phyloP scores from a whole-genome alignment of 2,113 vertebrate species.

The Zootoca vivipara region DNA sequence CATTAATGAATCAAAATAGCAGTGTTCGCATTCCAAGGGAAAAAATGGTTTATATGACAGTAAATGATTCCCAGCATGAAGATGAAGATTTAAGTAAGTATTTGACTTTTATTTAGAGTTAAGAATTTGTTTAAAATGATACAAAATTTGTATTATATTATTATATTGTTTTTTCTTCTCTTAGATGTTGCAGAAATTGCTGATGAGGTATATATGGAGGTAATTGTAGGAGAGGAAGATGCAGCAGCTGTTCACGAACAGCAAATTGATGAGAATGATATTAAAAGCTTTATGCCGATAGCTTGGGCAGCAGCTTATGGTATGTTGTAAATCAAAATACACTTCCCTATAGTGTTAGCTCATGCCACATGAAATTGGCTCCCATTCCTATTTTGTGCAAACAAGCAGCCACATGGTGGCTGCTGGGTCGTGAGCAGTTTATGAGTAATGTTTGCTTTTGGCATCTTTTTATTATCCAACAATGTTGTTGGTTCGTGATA shows the following conservation, averaged over 20 bases:
- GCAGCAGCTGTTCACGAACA: slow-evolving; percentile 84
- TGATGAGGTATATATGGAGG: slow-evolving; percentile 95
- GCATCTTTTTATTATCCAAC: background rate
- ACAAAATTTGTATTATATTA: slow-evolving; percentile 37
- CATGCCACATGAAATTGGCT: background rate
- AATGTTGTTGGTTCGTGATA: background rate
- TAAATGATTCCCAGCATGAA: slow-evolving; percentile 91
- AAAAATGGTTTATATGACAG: slow-evolving; percentile 99
- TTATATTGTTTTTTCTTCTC: slow-evolving; percentile 65
- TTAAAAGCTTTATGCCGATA: slow-evolving; percentile 93
- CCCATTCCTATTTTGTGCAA: background rate
- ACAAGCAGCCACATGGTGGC: background rate
- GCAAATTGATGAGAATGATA: slow-evolving; percentile 85
- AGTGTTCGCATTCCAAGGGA: slow-evolving; percentile 87
- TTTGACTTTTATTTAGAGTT: slow-evolving; percentile 74
- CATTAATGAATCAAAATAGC: slow-evolving; percentile 86
- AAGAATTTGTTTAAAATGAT: slow-evolving; percentile 56
- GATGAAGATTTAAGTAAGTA: slow-evolving; percentile 92
- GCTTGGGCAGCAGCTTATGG: slow-evolving; percentile 93
- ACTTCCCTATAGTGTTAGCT: background rate
- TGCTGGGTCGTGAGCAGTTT: background rate
- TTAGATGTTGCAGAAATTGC: slow-evolving; percentile 90
- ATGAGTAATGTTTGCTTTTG: background rate
- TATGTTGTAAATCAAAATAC: slow-evolving; percentile 66
- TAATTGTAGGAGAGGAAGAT: slow-evolving; percentile 92